Evolutionary conservation across 2,113 vertebrate genomes (phyloP), one percentile per base, ranked within the genome.

Genomic region (Eulacestoma nigropectus): DNA sequence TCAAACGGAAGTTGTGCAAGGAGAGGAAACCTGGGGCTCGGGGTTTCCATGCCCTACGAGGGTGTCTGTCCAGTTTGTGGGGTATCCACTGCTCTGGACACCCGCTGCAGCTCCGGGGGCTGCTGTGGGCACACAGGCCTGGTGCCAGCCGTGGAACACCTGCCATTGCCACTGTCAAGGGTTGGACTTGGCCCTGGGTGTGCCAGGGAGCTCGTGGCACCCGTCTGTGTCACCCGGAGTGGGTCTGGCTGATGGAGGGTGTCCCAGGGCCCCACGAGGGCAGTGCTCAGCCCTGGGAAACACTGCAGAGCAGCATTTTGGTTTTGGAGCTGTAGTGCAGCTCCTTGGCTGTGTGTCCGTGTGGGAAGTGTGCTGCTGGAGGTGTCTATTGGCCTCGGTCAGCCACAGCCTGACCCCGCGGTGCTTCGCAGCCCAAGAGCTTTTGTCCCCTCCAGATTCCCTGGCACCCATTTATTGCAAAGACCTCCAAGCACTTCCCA

Each of bases 1-100:
- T 81, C 81, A 33, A 94, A 83, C 95, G 95, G 95, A 96, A 93
- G n/a, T 76, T 7, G 20, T 94, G 95, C 95, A 95, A 93, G 46
- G 13, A 75, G 60, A 55, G 69, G 77, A 96, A 91, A 55, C 84
- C 8, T 5, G 3, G 20, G 49, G 79, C 82, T 85, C 1, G 4
- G n/a, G 50, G n/a, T 29, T 1, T 93, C 32, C 30, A 32, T 29
- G 79, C 84, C 57, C 86, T 52, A 10, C 3, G 4, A 14, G 14
- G 14, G 44, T 53, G 50, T 57, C 53, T 85, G 56, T 12, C 10
- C 25, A 11, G 44, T 21, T 25, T 39, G 39, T 11, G 21, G 49
- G 22, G 13, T 67, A 3, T 9, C 39, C 23, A 16, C 37, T 1
- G 9, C 56, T n/a, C n/a, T 1, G 0, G 29, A 5, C 33, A 21